Evolutionary conservation across 2,113 vertebrate genomes (phyloP), one percentile per base, ranked within the genome.

Genomic region (Paralichthys olivaceus): DNA sequence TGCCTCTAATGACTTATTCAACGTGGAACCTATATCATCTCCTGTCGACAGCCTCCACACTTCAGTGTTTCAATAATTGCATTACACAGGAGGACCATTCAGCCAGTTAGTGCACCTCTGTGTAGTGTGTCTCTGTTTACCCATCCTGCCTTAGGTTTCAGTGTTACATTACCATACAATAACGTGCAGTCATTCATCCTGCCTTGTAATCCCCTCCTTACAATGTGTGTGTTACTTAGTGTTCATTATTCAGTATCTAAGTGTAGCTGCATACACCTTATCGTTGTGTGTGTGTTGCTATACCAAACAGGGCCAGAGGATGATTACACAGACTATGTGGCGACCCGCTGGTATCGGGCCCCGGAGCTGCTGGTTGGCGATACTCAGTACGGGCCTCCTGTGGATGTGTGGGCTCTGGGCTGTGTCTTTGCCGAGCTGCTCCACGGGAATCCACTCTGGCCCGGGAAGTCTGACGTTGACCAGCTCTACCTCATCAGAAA

Each of bases 361-460:
- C 98, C 98, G 0, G 98, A 99, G 89, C 89, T 99, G 26, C 90
- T 99, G n/a, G 98, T 99, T 6, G 98, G 98, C 12, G 97, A 99
- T 79, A 97, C 95, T 0, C 98, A 98, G 84, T 98, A 99, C 0
- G 97, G 97, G 0, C 95, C 97, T 0, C 95, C 97, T 0, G 97
- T 99, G 66, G 98, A 99, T 0, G 95, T 99, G 1, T 99, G 98
- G 98, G 98, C 98, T 0, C 83, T 99, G 1, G 98, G 98, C 81
- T 99, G 98, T 1, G 96, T 99, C 62, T 99, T 99, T 7, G 97
- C 96, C 0, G 98, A 99, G 89, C 93, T 99, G 70, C 91, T 99
- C 0, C 91, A 94, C 0, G 97, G 97, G 14, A 86, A 87, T 61
- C 97, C 98, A 0, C 94, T 99, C 55, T 99, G 98, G 98, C 97